These are phyloP conservation scores for Gari tellinella DNA, from an alignment of 2,888 invertebrate genomes.

Conservation along the genomic window DNA sequence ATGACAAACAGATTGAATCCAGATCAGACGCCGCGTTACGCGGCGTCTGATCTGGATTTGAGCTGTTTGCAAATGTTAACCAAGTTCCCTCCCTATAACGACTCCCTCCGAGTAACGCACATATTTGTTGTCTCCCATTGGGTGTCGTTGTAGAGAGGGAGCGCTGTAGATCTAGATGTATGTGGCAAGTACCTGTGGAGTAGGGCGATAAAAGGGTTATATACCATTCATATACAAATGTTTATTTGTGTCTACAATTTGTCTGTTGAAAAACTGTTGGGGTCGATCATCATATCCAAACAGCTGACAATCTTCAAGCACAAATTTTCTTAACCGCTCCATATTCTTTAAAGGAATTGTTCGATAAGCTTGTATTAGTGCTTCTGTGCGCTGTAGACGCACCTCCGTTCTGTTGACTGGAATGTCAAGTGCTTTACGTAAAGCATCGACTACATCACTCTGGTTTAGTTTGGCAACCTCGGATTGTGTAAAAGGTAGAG, in stretches of 20 bases:
- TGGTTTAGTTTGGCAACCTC: slow-evolving; percentile 32
- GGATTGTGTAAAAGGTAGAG: slow-evolving; percentile 54
- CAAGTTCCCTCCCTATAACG: no score
- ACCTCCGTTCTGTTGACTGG: slow-evolving; percentile 34
- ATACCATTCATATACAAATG: slow-evolving; percentile 15
- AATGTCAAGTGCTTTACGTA: slow-evolving; percentile 34
- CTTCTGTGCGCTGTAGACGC: slow-evolving; percentile 62
- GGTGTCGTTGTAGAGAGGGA: no score
- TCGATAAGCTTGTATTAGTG: slow-evolving; percentile 65
- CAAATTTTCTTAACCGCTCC: slow-evolving; percentile 53
- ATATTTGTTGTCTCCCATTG: no score
- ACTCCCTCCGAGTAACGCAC: no score
- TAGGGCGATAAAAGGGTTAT: background rate
- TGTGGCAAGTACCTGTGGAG: no score
- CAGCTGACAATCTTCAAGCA: slow-evolving; percentile 65
- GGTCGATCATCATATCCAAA: slow-evolving; percentile 69
- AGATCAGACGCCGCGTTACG: no score
- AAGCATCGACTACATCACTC: slow-evolving; percentile 34
- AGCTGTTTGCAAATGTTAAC: no score
- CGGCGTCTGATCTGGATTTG: no score
- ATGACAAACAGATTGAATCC: no score
- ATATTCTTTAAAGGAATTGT: slow-evolving; percentile 53
- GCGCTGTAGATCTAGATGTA: no score
- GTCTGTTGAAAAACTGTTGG: slow-evolving; percentile 41
- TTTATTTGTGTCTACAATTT: background rate